Conservation (phyloP, 2,888 invertebrate species). For the Spatulosminthurus flaviceps region DNA sequence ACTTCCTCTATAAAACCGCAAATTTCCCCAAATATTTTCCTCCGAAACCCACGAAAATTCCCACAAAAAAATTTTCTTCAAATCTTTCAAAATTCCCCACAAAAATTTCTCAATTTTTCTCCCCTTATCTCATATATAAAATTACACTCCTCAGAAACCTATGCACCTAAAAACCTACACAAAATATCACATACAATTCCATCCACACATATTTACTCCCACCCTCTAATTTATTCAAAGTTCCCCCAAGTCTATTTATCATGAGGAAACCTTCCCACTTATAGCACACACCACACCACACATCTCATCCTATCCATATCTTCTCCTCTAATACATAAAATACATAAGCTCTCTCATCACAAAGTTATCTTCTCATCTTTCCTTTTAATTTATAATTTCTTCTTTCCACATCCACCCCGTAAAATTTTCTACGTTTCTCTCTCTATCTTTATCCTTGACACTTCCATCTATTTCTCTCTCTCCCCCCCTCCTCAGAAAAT, state of each 20-base stretch:
- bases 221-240: conserved; percentile 47
- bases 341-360: conserved; percentile 19
- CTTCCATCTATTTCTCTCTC: not conserved
- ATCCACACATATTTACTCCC: conserved; percentile 12
- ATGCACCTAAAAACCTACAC: too few relatives aligned
- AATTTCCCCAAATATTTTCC: too few relatives aligned
- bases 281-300: not conserved
- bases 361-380: conserved; percentile 36
- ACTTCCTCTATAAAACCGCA: too few relatives aligned
- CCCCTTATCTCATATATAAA: too few relatives aligned
- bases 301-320: not conserved
- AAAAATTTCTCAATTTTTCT: too few relatives aligned
- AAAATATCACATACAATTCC: too few relatives aligned
- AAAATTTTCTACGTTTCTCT: conserved; percentile 36
- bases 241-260: conserved; percentile 32
- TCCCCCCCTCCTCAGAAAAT: not conserved
- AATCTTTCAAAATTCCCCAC: too few relatives aligned
- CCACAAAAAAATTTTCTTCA: too few relatives aligned
- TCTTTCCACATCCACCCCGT: conserved; percentile 33
- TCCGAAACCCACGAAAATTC: too few relatives aligned
- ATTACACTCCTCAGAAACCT: too few relatives aligned
- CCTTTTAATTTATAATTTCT: conserved; percentile 46
- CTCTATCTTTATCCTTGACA: not conserved
- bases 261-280: not conserved
- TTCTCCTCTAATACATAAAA: too few relatives aligned